A percentile compares a stretch with the other conserved stretches of the same genome.
Evolutionary conservation across 2,888 invertebrate species (phyloP).

Genomic region (Lagria hirta): DNA sequence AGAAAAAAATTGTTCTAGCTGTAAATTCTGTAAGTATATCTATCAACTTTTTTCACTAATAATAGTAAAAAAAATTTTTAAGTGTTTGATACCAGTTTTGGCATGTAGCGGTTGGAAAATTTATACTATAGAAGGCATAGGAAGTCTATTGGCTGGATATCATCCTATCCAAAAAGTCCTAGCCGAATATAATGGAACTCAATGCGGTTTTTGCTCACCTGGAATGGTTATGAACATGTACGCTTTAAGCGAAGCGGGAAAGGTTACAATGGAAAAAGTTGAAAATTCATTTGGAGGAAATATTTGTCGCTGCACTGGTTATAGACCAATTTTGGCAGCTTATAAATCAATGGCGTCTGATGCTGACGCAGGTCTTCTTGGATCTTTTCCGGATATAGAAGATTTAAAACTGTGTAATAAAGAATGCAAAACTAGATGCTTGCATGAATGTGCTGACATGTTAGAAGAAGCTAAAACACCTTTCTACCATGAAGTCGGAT

Average conservation of each 20-base stretch:
- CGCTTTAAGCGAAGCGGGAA: conserved; percentile 53
- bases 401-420: conserved; percentile 42
- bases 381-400: conserved; percentile 52
- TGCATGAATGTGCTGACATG: conserved; percentile 33
- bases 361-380: conserved; percentile 47
- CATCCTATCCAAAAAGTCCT: conserved; percentile 63
- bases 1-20: conserved; percentile 57
- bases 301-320: conserved; percentile 73
- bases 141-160: conserved; percentile 62
- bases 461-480: too few relatives aligned
- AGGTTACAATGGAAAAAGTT: conserved; percentile 61
- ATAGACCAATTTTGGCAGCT: conserved; percentile 64
- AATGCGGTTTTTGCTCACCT: conserved; percentile 72
- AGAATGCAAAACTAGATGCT: conserved; percentile 46
- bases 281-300: conserved; percentile 73
- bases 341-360: conserved; percentile 63
- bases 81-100: conserved; percentile 59
- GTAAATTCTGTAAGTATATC: conserved; percentile 64
- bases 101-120: conserved; percentile 66
- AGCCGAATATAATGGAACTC: conserved; percentile 64
- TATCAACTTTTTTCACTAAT: too few relatives aligned
- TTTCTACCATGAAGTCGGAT: conserved; percentile 49
- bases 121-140: conserved; percentile 72
- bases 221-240: conserved; percentile 80
- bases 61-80: too few relatives aligned